Percentiles rank a stretch among this genome's conserved stretches.
Conservation (phyloP, 2,888 invertebrate species). For the Drosophila ezoana region DNA sequence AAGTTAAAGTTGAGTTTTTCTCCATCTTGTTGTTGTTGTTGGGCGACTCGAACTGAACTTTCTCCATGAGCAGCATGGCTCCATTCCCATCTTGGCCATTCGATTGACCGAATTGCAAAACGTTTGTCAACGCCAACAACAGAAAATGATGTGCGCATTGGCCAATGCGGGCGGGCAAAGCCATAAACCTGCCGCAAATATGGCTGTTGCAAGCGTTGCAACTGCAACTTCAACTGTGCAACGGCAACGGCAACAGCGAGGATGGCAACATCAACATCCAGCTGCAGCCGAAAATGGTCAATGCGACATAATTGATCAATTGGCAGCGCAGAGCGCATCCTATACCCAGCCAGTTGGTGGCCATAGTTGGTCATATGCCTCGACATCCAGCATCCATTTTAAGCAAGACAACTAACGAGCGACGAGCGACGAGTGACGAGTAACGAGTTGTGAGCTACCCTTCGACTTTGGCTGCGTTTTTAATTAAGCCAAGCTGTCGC, state of each 20-base stretch:
- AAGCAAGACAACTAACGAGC: conserved; percentile 31
- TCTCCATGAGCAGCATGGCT: conserved; percentile 50
- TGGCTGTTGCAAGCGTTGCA: conserved; percentile 50
- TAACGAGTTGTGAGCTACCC: conserved; percentile 31
- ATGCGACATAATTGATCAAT: conserved; percentile 70
- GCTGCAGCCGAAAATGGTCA: conserved; percentile 49
- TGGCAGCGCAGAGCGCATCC: conserved; percentile 56
- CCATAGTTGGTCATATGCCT: conserved; percentile 52
- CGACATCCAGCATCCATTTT: conserved; percentile 17
- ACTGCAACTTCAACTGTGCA: conserved; percentile 1
- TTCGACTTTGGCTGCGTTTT: conserved; percentile 51
- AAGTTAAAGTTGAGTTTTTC: conserved; percentile 19
- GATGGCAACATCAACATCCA: conserved; percentile 28
- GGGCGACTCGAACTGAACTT: conserved; percentile 44
- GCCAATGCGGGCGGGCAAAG: conserved; percentile 66
- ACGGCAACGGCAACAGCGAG: conserved; percentile 8
- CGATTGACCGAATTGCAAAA: conserved; percentile 75
- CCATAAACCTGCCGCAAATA: conserved; percentile 46
- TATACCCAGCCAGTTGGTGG: conserved; percentile 32
- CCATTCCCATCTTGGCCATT: conserved; percentile 48
- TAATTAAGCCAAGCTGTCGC: conserved; percentile 59
- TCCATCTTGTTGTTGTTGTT: conserved; percentile 12
- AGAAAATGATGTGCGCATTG: conserved; percentile 62
- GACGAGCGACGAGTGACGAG: conserved; percentile 30
- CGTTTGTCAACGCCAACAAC: conserved; percentile 52